Base-by-base conservation (phyloP, 2,888 invertebrate genomes). In the Herminia tarsipennalis region DNA sequence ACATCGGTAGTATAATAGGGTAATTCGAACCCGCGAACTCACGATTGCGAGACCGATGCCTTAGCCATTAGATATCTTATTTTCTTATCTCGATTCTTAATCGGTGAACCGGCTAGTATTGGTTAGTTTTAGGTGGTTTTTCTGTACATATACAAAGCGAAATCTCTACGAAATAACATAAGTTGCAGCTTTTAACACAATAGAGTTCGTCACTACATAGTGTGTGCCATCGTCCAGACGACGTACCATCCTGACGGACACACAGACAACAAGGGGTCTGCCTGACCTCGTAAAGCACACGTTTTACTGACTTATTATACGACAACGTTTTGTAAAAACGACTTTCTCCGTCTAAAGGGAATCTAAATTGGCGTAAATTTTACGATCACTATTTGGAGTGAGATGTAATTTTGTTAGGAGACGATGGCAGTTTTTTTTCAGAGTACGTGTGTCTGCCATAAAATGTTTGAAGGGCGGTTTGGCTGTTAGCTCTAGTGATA, bases 301-400 rank as follows among this genome's bases (percentile, higher is more conserved):
- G 78, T 69, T 85, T 83, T 82, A 84, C 81, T 73, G 79, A 63
- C 71, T 74, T 83, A 84, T 86, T 85, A 86, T 86, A 86, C 86
- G 70, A 59, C 61, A 72, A 70, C 78, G 73, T 74, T 76, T 74
- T 75, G 74, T 69, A 70, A 68, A 70, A 74, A 75, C 73, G 70
- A 68, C 73, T 73, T 72, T 68, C 65, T 67, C 60, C 48, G 64
- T 67, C 75, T 63, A 72, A 72, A 70, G 73, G 76, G 83, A 83
- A 79, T 85, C 83, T 73, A 82, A 85, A 87, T 87, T 83, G 85
- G 81, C 71, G 80, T 68, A 73, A 81, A 82, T 84, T 85, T 86
- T 83, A 86, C 68, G 85, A 77, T 57, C 65, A 73, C 76, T 75
- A 76, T 77, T 58, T 63, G 65, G 60, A 73, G 68, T 59, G 62